Evolutionary conservation across 2,113 vertebrate genomes (phyloP), one percentile per base, ranked within the genome.

Genomic region (Cygnus atratus): DNA sequence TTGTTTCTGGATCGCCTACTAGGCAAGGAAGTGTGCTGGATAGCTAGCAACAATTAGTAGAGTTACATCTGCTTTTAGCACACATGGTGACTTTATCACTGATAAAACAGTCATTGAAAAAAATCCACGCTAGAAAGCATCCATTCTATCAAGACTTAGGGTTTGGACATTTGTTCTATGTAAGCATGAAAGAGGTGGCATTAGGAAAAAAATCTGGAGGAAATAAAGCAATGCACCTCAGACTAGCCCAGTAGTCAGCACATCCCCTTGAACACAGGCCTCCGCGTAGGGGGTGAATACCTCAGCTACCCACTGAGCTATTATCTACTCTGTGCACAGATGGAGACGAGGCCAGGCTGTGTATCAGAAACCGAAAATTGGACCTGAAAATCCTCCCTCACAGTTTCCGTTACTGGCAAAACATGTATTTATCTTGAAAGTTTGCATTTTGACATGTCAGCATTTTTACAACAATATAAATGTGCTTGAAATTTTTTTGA

Each of bases 401-500:
- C 31, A 10, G 48, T 43, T 89, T 46, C 55, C 35, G 25, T 25
- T 48, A 11, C 62, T 66, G 77, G 66, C 54, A 90, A 89, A 93
- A 87, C 77, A 26, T 8, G 0, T 13, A 57, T 89, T 91, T 92
- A 31, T 65, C 52, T 75, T 33, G 73, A 57, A 95, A 91, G 87
- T 95, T 91, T 76, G n/a, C 48, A 4, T 95, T 85, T 58, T 41
- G 48, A 70, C 28, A 22, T 21, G 74, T 95, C 95, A 95, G 95
- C 54, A 0, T 52, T 92, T 94, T 85, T 59, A 15, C 80, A 80
- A 73, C 91, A 91, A 74, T 91, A 94, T 66, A 71, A 97, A 97
- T 91, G 89, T 80, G 81, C 87, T 70, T 39, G 89, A 66, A 81
- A 87, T 70, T 12, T 80, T 95, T 95, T 91, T 96, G 93, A 96